phyloP scores from a whole-genome alignment of 2,797 vertebrate genomes.

The Characodon lateralis region DNA sequence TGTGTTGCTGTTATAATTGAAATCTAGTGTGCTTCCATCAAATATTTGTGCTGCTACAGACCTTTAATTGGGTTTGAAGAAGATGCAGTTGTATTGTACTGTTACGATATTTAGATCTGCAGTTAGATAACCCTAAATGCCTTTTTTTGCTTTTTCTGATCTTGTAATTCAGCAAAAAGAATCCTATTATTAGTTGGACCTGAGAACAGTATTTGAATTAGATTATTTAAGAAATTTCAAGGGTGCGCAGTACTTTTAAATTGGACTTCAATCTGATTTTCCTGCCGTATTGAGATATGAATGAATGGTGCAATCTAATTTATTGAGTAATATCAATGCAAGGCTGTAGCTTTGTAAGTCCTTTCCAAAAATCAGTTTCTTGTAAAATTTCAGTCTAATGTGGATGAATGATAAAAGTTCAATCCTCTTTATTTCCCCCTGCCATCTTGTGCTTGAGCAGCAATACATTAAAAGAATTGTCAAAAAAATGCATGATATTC shows the following conservation, averaged over 20 bases:
- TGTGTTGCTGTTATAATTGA: constrained; percentile 47
- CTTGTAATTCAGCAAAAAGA: constrained; percentile 40
- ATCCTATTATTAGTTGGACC: constrained; percentile 57
- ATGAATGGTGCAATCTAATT: constrained; percentile 36
- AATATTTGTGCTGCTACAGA: constrained; percentile 59
- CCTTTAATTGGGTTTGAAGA: constrained; percentile 71
- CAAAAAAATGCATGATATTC: constrained; percentile 32
- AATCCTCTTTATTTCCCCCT: background rate
- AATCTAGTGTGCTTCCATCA: constrained; percentile 65
- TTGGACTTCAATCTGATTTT: constrained; percentile 37
- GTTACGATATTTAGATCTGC: constrained; percentile 68
- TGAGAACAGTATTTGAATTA: constrained; percentile 33
- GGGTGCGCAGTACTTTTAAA: constrained; percentile 41
- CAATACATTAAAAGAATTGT: constrained; percentile 13
- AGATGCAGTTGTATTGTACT: constrained; percentile 66
- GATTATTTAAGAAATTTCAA: constrained; percentile 51
- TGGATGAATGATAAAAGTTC: constrained; percentile 20
- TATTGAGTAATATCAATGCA: constrained; percentile 36
- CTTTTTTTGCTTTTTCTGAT: constrained; percentile 43
- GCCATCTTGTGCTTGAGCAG: constrained; percentile 27
- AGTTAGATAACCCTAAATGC: constrained; percentile 62
- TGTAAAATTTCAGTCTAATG: constrained; percentile 28
- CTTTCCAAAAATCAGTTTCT: constrained; percentile 20
- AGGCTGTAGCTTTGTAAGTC: constrained; percentile 25
- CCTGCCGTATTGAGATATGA: constrained; percentile 19